phyloP scores from a whole-genome alignment of 2,888 invertebrate genomes.

The Lingula anatina region DNA sequence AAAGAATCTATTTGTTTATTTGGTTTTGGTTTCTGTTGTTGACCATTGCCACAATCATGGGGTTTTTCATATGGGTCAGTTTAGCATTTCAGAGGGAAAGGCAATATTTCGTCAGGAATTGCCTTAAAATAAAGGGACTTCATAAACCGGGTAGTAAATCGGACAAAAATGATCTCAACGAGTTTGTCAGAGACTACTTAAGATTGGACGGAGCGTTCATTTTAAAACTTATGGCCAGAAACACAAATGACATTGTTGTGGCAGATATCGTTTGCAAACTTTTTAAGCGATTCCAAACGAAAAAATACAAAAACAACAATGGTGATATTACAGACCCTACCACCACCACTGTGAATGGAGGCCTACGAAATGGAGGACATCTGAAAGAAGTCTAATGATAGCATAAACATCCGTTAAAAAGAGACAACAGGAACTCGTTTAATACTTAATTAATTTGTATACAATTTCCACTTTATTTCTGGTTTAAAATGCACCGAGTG shows the following conservation, averaged over 20 bases:
- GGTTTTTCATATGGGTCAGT: conserved; percentile 48
- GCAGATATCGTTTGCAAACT: conserved; percentile 46
- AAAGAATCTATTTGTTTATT: conserved; percentile 47
- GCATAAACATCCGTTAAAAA: too few relatives aligned
- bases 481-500: too few relatives aligned
- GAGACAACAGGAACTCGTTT: too few relatives aligned
- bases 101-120: conserved; percentile 52
- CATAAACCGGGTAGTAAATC: conserved; percentile 39
- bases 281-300: too few relatives aligned
- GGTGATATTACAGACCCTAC: too few relatives aligned
- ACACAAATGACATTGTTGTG: conserved; percentile 48
- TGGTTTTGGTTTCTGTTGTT: conserved; percentile 52
- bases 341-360: too few relatives aligned
- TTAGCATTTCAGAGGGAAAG: conserved; percentile 47
- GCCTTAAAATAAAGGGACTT: conserved; percentile 54
- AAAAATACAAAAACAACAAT: too few relatives aligned
- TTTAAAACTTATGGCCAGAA: conserved; percentile 43
- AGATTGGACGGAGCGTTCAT: conserved; percentile 49
- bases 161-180: conserved; percentile 44
- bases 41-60: too few relatives aligned
- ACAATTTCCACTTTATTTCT: too few relatives aligned
- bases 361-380: too few relatives aligned
- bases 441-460: too few relatives aligned
- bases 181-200: conserved; percentile 46
- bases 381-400: too few relatives aligned